Evolutionary conservation across 2,888 invertebrate species (phyloP), one percentile per base, ranked within the genome.

Genomic region (Drosophila mayaguana): DNA sequence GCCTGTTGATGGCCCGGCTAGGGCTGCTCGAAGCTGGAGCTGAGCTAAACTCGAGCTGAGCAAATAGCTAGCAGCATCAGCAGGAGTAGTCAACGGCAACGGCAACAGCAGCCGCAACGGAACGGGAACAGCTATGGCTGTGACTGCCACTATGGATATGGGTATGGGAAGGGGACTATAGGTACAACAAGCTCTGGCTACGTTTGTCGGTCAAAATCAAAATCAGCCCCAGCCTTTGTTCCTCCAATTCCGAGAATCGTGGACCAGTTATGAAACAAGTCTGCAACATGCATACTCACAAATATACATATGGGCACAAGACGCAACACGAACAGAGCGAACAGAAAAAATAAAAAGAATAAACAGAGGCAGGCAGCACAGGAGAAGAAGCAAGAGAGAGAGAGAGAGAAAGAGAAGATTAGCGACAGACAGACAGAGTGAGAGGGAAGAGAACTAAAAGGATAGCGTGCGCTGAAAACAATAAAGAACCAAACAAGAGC

Each of bases 261-360:
- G 87, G 91, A 92, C 92, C 91, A 92, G 92, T 92, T 92, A 92
- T 91, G 91, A 91, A 92, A 91, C 85, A 91, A 90, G 87, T 88
- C 88, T 85, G 83, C 88, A 88, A 84, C 80, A 89, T 75, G 76
- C 73, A 72, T 74, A 87, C 72, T 72, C 67, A 57, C 63, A 70
- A 28, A 51, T 43, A 69, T 22, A 57, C 20, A 43, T 32, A 50
- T 32, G 18, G 50, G 50, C 50, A 20, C 43, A 16, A 28, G 9
- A 48, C 20, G 32, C 38, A 20, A 46, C 43, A 46, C 42, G 34
- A 67, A 63, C n/a, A 28, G 20, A 53, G n/a, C 22, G 11, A 22
- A 36, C 22, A 12, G 12, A 12, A 36, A 34, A 28, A 25, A 25
- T 7, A 28, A 28, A 9, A 28, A 28, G 28, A 38, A n/a, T 7